Base-by-base conservation (phyloP, 2,888 invertebrate genomes). In the Slavum lentiscoides region DNA sequence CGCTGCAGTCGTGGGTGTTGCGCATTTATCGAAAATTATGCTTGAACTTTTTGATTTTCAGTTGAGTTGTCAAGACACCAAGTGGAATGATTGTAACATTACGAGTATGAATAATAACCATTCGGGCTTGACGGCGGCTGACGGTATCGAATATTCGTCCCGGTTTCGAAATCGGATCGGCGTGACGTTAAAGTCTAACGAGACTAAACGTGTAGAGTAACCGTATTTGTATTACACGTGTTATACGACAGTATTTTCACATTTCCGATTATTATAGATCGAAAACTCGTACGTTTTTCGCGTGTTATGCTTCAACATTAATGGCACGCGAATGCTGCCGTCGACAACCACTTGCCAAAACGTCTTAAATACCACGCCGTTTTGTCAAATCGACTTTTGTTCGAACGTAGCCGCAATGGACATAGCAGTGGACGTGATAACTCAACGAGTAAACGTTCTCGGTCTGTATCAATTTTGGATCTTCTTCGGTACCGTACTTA, bases 381-480 rank as follows among this genome's bases (percentile, higher is more conserved):
- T 49, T 13, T 62, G 69, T 15, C 17, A 11, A 1, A 23, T 66
- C 7, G 15, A 53, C n/a, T 49, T 11, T 49, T 70, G 77, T 62
- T 55, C 77, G 0, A 62, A 62, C 13, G 5, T 62, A 15, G 17
- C 3, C 1, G 8, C 21, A 21, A 69, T 53, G 21, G 19, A 19
- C 0, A 1, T 62, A 11, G 21, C 21, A 9, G 15, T 8, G 2
- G 19, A 11, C 8, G 23, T 15, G 13, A 30, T 8, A 0, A 30
- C 76, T 1, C 53, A 53, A 17, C 37, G 37, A n/a, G 39, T 69
- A 62, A 77, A 53, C 61, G 53, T 77, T 19, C 19, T 62, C 4
- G n/a, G 39, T 15, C n/a, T 62, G 9, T 62, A 69, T 55, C 77
- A 77, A 53, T 77, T 77, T 69, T 77, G 69, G 77, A 69, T 68